A percentile compares a stretch with the other conserved stretches of the same genome.
Conservation (phyloP, 2,888 invertebrate genomes). For the Coecobrya sp. region DNA sequence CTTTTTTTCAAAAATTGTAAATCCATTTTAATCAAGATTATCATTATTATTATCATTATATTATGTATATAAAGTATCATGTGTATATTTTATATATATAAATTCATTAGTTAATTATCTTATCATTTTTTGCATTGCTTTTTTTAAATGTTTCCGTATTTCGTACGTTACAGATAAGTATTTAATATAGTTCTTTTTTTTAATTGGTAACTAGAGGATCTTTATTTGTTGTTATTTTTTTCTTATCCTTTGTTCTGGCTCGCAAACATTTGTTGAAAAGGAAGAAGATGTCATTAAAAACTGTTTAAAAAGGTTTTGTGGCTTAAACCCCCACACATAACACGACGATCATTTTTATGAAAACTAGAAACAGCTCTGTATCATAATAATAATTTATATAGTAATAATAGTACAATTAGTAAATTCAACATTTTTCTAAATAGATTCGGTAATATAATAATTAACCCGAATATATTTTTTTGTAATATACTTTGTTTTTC, state of each 20-base stretch:
- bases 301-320: neutral
- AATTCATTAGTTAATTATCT: neutral
- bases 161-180: neutral
- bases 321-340: neutral
- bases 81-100: slow-evolving; percentile 1
- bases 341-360: slow-evolving; percentile 11
- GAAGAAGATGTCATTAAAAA: slow-evolving; percentile 23
- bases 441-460: too few species aligned
- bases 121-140: slow-evolving; percentile 16
- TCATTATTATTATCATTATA: neutral
- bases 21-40: slow-evolving; percentile 26
- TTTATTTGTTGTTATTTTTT: neutral
- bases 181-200: neutral
- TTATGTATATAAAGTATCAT: slow-evolving; percentile 55
- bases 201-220: slow-evolving; percentile 35
- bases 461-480: too few species aligned
- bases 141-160: neutral
- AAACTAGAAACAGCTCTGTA: slow-evolving; percentile 51
- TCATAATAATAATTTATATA: neutral
- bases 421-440: neutral
- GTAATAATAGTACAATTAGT: neutral
- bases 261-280: slow-evolving; percentile 34
- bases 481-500: neutral
- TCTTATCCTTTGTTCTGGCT: slow-evolving; percentile 29
- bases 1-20: slow-evolving; percentile 32